Evolutionary conservation across 2,797 vertebrate genomes (phyloP).

Genomic region (Mastacembelus armatus): DNA sequence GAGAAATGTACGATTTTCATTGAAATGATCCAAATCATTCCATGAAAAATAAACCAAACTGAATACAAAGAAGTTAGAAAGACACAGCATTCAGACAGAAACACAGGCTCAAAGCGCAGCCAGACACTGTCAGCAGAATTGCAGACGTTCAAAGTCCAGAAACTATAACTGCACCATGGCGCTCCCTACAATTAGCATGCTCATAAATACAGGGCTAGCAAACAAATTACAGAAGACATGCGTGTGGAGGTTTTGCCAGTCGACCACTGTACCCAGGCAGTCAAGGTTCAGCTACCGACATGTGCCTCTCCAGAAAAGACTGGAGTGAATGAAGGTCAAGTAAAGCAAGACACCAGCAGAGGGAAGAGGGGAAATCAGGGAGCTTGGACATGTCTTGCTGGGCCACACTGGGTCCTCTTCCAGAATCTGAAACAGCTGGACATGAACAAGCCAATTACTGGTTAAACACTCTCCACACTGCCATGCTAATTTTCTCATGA

Average conservation of each 20-base stretch:
- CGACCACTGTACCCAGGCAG: conserved; percentile 61
- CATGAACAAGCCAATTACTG: conserved; percentile 73
- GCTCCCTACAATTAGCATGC: conserved; percentile 84
- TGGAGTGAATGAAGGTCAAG: conserved; percentile 35
- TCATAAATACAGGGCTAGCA: conserved; percentile 83
- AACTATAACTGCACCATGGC: conserved; percentile 72
- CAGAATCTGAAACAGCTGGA: conserved; percentile 66
- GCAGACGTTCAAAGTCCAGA: conserved; percentile 80
- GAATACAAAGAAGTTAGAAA: conserved; percentile 9
- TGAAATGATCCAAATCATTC: background rate
- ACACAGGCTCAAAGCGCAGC: conserved; percentile 54
- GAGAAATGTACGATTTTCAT: background rate
- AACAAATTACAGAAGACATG: conserved; percentile 84
- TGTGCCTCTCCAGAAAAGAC: conserved; percentile 31
- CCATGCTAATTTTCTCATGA: conserved; percentile 59
- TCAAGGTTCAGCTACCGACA: conserved; percentile 44
- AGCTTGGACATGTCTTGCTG: conserved; percentile 26
- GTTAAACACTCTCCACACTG: conserved; percentile 58
- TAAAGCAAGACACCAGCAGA: conserved; percentile 11
- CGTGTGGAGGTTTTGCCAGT: conserved; percentile 68
- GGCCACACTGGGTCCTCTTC: conserved; percentile 23
- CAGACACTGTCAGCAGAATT: conserved; percentile 65
- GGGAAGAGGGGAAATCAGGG: conserved; percentile 20
- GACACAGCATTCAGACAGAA: conserved; percentile 36
- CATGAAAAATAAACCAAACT: conserved; percentile 15